A percentile compares a stretch with the other conserved stretches of the same genome.
Conservation (phyloP, 2,113 vertebrate genomes). For the Elachura formosa region DNA sequence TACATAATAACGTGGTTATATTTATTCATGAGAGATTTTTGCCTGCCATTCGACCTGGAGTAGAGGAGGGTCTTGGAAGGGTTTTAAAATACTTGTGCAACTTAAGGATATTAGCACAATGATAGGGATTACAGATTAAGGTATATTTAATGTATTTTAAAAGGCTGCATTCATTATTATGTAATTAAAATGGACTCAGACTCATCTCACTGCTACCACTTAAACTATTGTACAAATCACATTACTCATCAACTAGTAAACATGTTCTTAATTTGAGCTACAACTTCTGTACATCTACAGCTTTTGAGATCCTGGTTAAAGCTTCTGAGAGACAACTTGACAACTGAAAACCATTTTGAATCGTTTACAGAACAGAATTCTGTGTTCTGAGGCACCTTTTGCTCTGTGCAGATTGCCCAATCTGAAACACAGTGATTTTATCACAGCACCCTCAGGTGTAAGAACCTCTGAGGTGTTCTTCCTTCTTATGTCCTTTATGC, state of each 20-base stretch:
- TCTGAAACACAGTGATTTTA: fast-evolving
- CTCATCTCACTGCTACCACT: background rate
- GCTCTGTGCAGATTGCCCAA: background rate
- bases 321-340: background rate
- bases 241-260: background rate
- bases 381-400: background rate
- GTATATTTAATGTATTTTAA: background rate
- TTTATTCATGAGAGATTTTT: background rate
- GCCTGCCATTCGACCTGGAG: background rate
- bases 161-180: background rate
- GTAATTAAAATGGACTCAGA: background rate
- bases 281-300: background rate
- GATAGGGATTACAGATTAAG: background rate
- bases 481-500: background rate
- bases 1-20: background rate
- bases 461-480: background rate
- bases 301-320: background rate
- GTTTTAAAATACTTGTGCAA: background rate
- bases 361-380: background rate
- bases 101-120: background rate
- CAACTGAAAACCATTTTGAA: background rate
- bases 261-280: background rate
- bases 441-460: background rate
- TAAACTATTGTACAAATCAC: background rate
- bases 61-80: background rate